Conservation (phyloP, 1,140 invertebrate species). For the Hyles vespertilio region DNA sequence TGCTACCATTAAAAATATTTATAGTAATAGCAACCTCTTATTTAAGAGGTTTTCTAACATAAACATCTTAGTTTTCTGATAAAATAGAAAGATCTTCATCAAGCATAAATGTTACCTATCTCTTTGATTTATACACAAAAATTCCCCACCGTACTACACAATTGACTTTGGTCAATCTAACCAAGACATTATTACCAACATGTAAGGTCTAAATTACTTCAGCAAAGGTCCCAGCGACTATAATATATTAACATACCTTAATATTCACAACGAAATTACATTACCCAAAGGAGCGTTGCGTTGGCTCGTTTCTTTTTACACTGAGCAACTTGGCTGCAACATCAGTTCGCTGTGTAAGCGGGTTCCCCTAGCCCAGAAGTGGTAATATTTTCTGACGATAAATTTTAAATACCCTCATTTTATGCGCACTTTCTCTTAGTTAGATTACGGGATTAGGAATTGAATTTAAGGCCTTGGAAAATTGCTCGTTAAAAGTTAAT, state of each 20-base stretch:
- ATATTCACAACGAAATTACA: slow-evolving; percentile 26
- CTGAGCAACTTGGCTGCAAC: slow-evolving; percentile 33
- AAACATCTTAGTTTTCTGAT: too few relatives aligned
- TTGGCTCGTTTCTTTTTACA: slow-evolving; percentile 38
- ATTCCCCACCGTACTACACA: too few relatives aligned
- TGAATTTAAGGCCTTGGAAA: not conserved
- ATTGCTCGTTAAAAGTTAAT: not conserved
- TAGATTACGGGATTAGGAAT: slow-evolving; percentile 5
- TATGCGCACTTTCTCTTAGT: slow-evolving; percentile 47
- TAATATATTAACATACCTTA: slow-evolving; percentile 7
- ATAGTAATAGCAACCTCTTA: too few relatives aligned
- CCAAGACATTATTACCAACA: too few relatives aligned
- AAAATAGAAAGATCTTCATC: too few relatives aligned
- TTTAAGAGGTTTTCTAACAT: too few relatives aligned
- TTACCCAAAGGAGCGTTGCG: slow-evolving; percentile 20
- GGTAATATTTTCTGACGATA: slow-evolving; percentile 55
- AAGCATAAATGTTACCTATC: too few relatives aligned
- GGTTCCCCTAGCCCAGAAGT: slow-evolving; percentile 30
- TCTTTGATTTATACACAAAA: too few relatives aligned
- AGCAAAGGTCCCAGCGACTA: not conserved
- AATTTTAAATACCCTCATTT: slow-evolving; percentile 49
- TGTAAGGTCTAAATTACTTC: not conserved
- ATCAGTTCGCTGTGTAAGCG: slow-evolving; percentile 43
- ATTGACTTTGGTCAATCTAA: too few relatives aligned
- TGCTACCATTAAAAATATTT: too few relatives aligned